phyloP scores from a whole-genome alignment of 2,113 vertebrate species.

The Theropithecus gelada region DNA sequence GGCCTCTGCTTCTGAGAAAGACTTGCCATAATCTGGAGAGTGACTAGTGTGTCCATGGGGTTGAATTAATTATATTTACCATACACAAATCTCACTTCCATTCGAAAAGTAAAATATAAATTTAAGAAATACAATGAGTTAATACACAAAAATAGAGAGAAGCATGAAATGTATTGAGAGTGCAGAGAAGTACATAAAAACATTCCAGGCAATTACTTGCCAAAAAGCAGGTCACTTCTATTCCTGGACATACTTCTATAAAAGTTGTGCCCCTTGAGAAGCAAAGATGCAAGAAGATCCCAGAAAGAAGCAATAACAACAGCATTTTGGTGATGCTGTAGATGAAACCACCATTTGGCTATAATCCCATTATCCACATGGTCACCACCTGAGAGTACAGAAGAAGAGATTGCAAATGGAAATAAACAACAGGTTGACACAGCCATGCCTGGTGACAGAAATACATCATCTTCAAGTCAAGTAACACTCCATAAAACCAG shows the following conservation, averaged over 20 bases:
- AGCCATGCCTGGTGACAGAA: background rate
- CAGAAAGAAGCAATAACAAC: background rate
- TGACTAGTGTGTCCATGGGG: background rate
- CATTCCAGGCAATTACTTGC: constrained; percentile 36
- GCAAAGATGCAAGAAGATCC: background rate
- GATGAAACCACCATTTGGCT: background rate
- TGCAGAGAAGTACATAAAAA: background rate
- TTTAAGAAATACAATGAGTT: background rate
- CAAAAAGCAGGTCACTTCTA: constrained; percentile 14
- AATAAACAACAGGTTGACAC: background rate
- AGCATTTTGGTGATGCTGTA: background rate
- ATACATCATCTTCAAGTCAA: background rate
- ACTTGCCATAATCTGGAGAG: background rate
- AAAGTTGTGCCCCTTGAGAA: background rate
- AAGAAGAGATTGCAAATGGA: background rate
- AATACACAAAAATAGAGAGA: background rate
- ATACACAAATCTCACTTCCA: background rate
- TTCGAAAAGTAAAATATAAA: background rate
- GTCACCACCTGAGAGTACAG: constrained; percentile 35
- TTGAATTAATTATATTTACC: background rate
- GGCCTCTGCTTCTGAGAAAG: background rate
- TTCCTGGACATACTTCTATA: background rate
- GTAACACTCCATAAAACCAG: background rate
- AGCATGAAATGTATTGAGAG: background rate
- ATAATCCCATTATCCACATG: background rate